phyloP scores from a whole-genome alignment of 2,113 vertebrate genomes.

The Apodemus sylvaticus region DNA sequence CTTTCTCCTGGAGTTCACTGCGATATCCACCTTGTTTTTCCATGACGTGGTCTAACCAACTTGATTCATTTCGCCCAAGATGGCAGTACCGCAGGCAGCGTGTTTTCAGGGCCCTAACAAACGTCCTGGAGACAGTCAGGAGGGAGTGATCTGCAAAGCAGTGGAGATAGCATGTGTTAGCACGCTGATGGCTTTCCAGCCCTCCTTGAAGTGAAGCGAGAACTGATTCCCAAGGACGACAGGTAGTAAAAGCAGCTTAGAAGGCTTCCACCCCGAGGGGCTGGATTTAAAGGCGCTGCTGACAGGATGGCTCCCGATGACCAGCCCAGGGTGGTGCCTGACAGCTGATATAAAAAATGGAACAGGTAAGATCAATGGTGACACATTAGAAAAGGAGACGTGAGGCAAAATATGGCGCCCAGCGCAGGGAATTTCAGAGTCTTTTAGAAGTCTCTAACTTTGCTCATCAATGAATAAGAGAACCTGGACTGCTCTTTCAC shows the following conservation, averaged over 20 bases:
- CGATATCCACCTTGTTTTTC: slow-evolving; percentile 89
- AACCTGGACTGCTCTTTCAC: slow-evolving; percentile 64
- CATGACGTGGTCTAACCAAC: slow-evolving; percentile 92
- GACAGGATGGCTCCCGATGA: slow-evolving; percentile 45
- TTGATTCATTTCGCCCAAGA: slow-evolving; percentile 77
- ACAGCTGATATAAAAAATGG: slow-evolving; percentile 68
- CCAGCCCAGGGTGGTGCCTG: slow-evolving; percentile 57
- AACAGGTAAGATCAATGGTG: slow-evolving; percentile 67
- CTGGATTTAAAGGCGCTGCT: slow-evolving; percentile 51
- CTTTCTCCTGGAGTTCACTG: slow-evolving; percentile 91
- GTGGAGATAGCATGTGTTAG: background rate
- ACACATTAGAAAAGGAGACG: slow-evolving; percentile 66
- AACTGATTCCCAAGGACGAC: background rate
- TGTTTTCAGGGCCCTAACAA: slow-evolving; percentile 87
- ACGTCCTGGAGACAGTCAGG: slow-evolving; percentile 87
- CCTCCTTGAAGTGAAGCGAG: background rate
- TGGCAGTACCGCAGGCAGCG: slow-evolving; percentile 82
- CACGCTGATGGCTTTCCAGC: background rate
- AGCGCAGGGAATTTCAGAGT: slow-evolving; percentile 62
- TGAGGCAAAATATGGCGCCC: slow-evolving; percentile 45
- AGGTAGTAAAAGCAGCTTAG: background rate
- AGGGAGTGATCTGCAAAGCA: slow-evolving; percentile 85
- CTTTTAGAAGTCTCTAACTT: slow-evolving; percentile 64
- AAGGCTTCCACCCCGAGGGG: background rate
- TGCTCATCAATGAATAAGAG: slow-evolving; percentile 57